Conservation (phyloP, 2,113 vertebrate genomes). For the Chaetorhynchus papuensis region DNA sequence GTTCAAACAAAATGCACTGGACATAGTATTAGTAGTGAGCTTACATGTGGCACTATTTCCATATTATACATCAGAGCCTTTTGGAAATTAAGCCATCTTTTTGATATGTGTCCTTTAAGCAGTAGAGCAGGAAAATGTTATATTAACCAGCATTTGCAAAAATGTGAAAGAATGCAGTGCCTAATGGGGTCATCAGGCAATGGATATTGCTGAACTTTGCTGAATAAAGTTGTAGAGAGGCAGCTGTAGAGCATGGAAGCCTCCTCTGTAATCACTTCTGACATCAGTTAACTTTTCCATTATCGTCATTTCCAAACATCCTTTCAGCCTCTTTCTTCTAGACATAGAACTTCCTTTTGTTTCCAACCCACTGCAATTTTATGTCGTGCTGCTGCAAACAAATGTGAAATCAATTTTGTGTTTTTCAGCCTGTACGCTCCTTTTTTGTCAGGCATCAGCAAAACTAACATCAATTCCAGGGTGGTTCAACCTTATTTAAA, state of each 20-base stretch:
- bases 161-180: background rate
- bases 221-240: background rate
- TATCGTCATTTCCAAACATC: slow-evolving; percentile 6
- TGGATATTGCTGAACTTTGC: background rate
- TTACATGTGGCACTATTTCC: background rate
- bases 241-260: fast-evolving
- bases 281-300: slow-evolving; percentile 27
- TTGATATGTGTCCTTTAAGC: background rate
- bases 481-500: background rate
- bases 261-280: slow-evolving; percentile 6
- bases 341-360: background rate
- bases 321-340: slow-evolving; percentile 10
- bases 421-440: background rate
- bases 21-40: background rate
- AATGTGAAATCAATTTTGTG: slow-evolving; percentile 21
- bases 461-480: background rate
- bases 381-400: background rate
- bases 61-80: background rate
- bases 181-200: background rate
- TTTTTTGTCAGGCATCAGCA: background rate
- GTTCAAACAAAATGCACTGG: background rate
- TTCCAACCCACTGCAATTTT: slow-evolving; percentile 1
- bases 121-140: background rate
- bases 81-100: slow-evolving; percentile 18
- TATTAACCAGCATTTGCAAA: background rate